phyloP scores from a whole-genome alignment of 2,797 vertebrate genomes.

The Pangasius larnaudii region DNA sequence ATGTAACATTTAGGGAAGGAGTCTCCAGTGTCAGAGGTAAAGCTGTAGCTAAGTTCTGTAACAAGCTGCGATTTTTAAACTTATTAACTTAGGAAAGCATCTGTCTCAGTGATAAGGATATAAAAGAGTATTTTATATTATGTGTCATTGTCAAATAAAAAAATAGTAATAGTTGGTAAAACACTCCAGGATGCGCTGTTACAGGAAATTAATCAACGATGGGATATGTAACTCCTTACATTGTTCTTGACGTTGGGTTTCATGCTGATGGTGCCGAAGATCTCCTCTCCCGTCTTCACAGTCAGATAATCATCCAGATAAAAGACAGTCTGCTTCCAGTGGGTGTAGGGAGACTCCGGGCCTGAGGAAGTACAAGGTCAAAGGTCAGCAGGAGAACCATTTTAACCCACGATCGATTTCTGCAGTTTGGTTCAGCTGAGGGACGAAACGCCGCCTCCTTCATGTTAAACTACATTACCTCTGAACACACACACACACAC shows the following conservation, averaged over 20 bases:
- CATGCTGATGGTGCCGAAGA: conserved; percentile 93
- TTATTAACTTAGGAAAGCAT: too few relatives aligned
- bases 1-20: too few relatives aligned
- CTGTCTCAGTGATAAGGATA: too few relatives aligned
- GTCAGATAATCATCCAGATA: conserved; percentile 95
- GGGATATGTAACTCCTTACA: conserved; percentile 72
- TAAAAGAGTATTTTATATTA: not conserved
- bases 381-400: not conserved
- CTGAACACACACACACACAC: not conserved
- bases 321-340: conserved; percentile 97
- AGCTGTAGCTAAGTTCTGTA: too few relatives aligned
- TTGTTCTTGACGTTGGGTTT: conserved; percentile 95
- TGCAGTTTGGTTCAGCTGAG: not conserved
- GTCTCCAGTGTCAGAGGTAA: too few relatives aligned
- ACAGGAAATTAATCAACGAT: too few relatives aligned
- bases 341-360: conserved; percentile 92
- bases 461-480: not conserved
- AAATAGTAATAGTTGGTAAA: not conserved
- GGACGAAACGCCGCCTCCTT: not conserved
- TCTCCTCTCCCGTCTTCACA: conserved; percentile 92
- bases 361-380: conserved; percentile 65
- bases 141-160: not conserved
- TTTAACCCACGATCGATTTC: not conserved
- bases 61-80: too few relatives aligned
- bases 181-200: not conserved